phyloP scores from a whole-genome alignment of 2,888 invertebrate genomes.

The Nipponacmea schrenckii region DNA sequence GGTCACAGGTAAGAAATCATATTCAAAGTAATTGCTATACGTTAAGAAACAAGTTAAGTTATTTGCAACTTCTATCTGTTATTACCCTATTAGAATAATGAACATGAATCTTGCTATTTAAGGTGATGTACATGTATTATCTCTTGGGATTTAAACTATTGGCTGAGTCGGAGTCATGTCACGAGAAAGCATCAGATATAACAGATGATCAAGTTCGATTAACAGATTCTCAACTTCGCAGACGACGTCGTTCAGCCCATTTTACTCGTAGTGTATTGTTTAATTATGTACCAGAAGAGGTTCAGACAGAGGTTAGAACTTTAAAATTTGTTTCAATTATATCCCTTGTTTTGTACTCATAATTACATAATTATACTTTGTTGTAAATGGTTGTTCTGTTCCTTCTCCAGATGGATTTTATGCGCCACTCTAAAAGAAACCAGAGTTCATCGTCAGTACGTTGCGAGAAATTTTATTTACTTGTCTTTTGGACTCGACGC shows the following conservation, averaged over 20 bases:
- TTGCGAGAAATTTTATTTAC: too few species aligned
- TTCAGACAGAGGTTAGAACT: conserved; percentile 45
- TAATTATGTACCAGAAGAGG: conserved; percentile 54
- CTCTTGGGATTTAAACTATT: conserved; percentile 93
- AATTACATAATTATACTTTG: too few species aligned
- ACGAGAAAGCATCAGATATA: conserved; percentile 27
- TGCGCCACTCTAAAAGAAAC: too few species aligned
- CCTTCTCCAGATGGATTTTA: too few species aligned
- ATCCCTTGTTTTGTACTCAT: too few species aligned
- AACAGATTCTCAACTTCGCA: conserved; percentile 46
- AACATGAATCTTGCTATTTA: background rate
- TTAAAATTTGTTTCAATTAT: background rate
- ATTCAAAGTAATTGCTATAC: too few species aligned
- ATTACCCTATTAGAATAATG: too few species aligned
- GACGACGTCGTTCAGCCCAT: conserved; percentile 48
- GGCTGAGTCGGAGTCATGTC: conserved; percentile 39
- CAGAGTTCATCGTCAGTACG: too few species aligned
- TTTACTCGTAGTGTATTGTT: conserved; percentile 55
- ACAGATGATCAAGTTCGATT: conserved; percentile 33
- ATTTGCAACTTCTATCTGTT: too few species aligned
- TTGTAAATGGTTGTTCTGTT: too few species aligned
- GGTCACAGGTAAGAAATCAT: conserved; percentile 80
- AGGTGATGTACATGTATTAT: conserved; percentile 99
- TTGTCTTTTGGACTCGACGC: too few species aligned
- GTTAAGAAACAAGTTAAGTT: too few species aligned